These are phyloP conservation scores for Drosophila funebris DNA, from an alignment of 1,140 invertebrate species.

Conservation along the genomic window DNA sequence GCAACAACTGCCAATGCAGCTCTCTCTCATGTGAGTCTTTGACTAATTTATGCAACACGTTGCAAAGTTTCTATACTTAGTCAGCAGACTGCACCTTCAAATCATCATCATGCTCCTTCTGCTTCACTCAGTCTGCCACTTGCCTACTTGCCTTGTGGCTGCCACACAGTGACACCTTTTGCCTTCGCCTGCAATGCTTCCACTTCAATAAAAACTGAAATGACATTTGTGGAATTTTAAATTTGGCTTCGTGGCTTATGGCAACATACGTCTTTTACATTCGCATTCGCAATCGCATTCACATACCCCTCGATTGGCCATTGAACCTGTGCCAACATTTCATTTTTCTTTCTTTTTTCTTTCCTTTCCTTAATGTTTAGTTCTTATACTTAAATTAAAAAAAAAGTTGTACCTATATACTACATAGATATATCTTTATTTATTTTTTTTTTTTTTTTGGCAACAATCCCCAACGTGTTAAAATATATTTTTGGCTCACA, in stretches of 20 bases:
- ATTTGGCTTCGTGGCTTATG: slow-evolving; percentile 46
- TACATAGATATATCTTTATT: neutral
- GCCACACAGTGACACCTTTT: slow-evolving; percentile 13
- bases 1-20: neutral
- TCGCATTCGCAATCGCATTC: neutral
- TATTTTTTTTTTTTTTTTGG: slow-evolving; percentile 44
- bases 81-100: neutral
- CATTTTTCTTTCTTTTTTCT: slow-evolving; percentile 25
- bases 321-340: slow-evolving; percentile 69
- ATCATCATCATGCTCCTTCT: neutral
- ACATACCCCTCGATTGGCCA: slow-evolving; percentile 52
- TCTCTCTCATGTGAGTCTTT: neutral
- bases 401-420: slow-evolving; percentile 7
- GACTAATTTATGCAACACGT: slow-evolving; percentile 74
- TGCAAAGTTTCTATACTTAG: slow-evolving; percentile 52
- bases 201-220: slow-evolving; percentile 65
- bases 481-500: slow-evolving; percentile 57
- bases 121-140: slow-evolving; percentile 29
- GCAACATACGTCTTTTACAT: slow-evolving; percentile 10
- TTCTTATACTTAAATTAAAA: slow-evolving; percentile 13
- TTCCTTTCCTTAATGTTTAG: slow-evolving; percentile 37
- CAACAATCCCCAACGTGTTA: slow-evolving; percentile 56
- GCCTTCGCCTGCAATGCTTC: slow-evolving; percentile 30
- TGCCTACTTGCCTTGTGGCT: slow-evolving; percentile 3
- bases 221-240: slow-evolving; percentile 79